Percentiles rank a stretch among this genome's conserved stretches.
Evolutionary conservation across 2,888 invertebrate genomes (phyloP).

Genomic region (Terebella lapidaria): DNA sequence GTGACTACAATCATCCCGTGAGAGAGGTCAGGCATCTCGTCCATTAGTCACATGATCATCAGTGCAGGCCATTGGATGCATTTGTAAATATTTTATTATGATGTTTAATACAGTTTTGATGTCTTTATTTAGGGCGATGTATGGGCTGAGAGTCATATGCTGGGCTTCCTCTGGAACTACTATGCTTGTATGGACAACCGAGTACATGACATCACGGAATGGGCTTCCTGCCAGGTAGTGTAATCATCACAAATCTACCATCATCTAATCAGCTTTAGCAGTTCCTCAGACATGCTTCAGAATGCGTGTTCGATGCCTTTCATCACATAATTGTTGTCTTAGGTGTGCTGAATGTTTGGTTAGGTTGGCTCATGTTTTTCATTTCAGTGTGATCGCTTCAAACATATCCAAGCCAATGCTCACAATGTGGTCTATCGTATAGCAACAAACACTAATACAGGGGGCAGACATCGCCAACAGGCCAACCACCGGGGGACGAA

Average conservation of each 20-base stretch:
- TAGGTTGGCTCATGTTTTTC: conserved; percentile 18
- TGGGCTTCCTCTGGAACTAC: conserved; percentile 89
- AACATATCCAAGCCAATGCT: conserved; percentile 82
- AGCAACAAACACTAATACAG: conserved; percentile 62
- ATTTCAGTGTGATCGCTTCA: conserved; percentile 61
- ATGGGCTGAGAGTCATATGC: conserved; percentile 84
- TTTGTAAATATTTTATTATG: not conserved
- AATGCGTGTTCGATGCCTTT: too few relatives aligned
- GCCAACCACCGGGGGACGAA: not conserved
- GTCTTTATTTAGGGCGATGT: conserved; percentile 72
- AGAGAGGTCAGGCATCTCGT: conserved; percentile 43
- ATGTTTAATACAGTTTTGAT: not conserved
- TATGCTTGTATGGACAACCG: conserved; percentile 94
- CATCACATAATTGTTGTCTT: not conserved
- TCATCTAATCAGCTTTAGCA: not conserved
- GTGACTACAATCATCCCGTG: conserved; percentile 45
- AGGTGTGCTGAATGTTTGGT: not conserved
- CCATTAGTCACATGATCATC: not conserved
- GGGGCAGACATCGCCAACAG: conserved; percentile 23
- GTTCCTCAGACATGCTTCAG: too few relatives aligned
- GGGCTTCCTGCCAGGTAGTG: conserved; percentile 86
- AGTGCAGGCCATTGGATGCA: not conserved
- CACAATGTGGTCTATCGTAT: conserved; percentile 87
- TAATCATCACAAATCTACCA: not conserved
- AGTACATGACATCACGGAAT: conserved; percentile 92